Conservation (phyloP, 2,797 vertebrate genomes). For the Acestrorhynchus altus region DNA sequence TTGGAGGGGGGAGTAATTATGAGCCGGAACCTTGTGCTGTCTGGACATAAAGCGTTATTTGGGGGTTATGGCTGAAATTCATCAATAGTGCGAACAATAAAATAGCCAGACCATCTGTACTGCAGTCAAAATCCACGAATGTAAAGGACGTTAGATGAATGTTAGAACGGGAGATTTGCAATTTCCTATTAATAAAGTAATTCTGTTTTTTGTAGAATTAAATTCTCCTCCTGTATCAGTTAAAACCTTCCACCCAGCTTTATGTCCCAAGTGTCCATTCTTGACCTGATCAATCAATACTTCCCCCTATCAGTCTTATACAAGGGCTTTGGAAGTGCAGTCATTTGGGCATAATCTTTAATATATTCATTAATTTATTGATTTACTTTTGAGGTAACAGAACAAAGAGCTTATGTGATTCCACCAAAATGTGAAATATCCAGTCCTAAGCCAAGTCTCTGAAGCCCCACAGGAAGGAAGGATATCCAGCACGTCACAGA, state of each 20-base stretch:
- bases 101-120: not conserved
- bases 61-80: too few relatives aligned
- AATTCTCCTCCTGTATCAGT: conserved; percentile 23
- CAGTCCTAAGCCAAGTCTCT: conserved; percentile 4
- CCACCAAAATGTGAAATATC: conserved; percentile 22
- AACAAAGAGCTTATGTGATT: conserved; percentile 61
- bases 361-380: conserved; percentile 80
- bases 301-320: conserved; percentile 57
- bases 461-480: not conserved
- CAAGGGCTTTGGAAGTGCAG: conserved; percentile 61
- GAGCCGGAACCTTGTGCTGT: not conserved
- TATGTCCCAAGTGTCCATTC: conserved; percentile 51
- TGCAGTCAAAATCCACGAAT: not conserved
- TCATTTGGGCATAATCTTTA: conserved; percentile 59
- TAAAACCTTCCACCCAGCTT: conserved; percentile 52
- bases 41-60: too few relatives aligned
- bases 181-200: too few relatives aligned
- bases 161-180: too few relatives aligned
- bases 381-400: conserved; percentile 62
- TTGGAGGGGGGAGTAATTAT: not conserved
- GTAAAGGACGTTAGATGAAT: too few relatives aligned
- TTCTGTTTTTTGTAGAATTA: not conserved
- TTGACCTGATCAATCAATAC: conserved; percentile 70
- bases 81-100: too few relatives aligned
- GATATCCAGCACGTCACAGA: not conserved